phyloP scores from a whole-genome alignment of 2,797 vertebrate species.

The Sarcoramphus papa region DNA sequence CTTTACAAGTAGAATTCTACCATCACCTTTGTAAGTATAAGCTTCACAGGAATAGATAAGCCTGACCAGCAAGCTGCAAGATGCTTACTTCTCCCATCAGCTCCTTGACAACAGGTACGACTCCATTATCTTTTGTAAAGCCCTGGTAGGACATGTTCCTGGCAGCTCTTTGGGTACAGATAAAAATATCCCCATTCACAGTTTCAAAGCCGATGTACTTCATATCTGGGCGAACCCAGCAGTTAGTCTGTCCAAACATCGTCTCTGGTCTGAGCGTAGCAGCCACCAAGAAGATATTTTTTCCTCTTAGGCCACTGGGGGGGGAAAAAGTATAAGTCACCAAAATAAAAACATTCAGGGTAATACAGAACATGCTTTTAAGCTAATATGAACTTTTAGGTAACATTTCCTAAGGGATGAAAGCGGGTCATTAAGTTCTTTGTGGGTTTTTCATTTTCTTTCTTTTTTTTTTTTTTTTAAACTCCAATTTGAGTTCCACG shows the following conservation, averaged over 20 bases:
- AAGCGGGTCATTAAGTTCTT: not conserved
- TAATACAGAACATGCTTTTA: not conserved
- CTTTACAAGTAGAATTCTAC: not conserved
- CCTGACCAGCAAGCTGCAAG: not conserved
- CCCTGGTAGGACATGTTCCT: conserved; percentile 97
- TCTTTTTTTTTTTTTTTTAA: not conserved
- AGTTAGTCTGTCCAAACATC: conserved; percentile 98
- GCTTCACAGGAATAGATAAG: not conserved
- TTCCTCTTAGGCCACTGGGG: conserved; percentile 86
- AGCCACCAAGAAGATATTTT: conserved; percentile 90
- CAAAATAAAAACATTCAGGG: not conserved
- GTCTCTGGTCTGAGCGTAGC: conserved; percentile 96
- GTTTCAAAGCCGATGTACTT: conserved; percentile 94
- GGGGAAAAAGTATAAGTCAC: not conserved
- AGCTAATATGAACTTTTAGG: not conserved
- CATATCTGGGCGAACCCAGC: conserved; percentile 95
- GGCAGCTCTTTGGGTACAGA: conserved; percentile 87
- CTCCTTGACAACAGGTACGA: conserved; percentile 88
- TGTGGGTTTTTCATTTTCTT: not conserved
- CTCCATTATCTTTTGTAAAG: conserved; percentile 87
- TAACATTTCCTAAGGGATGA: not conserved
- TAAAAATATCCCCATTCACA: conserved; percentile 82
- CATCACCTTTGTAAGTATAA: accelerated
- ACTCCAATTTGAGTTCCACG: not conserved
- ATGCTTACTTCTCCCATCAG: conserved; percentile 90